Evolutionary conservation across 2,888 invertebrate genomes (phyloP), one percentile per base, ranked within the genome.

Genomic region (Lasioglossum marginatum): DNA sequence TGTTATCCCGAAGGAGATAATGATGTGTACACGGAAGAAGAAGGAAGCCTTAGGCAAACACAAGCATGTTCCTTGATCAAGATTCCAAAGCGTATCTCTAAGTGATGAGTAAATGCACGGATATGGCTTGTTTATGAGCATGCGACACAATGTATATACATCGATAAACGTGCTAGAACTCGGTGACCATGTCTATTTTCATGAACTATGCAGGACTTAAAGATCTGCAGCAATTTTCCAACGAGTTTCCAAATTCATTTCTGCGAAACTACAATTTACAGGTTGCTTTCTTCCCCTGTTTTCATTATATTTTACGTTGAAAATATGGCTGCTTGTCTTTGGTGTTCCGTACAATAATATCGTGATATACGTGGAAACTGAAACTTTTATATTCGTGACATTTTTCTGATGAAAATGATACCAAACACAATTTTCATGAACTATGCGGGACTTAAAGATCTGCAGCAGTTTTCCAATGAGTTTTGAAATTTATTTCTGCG

Each of bases 61-160:
- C 45, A 78, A 86, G 83, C 76, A 72, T 85, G 81, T 79, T 84
- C 78, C 77, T 79, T 57, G 27, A 79, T 57, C 82, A 23, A 68
- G 79, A 82, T 83, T 80, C 37, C 72, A 57, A 81, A 77, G 79
- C 77, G 82, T 87, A 89, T 71, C 74, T 87, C 81, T 83, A 81
- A 23, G 72, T 52, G 10, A 45, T 27, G 66, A 66, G 74, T 63
- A 85, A 87, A 75, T 40, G 70, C 63, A 48, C 63, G 74, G 75
- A 31, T 63, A 27, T 8, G 72, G 66, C 16, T 66, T 37, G 3
- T 40, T 37, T 37, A 68, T 60, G 72, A 66, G n/a, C 88, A 85
- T 86, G 87, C 89, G 81, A 85, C 70, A 76, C 48, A 76, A 37
- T 48, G 31, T 76, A 57, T 40, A 40, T 40, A 79, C 63, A 82